Conservation (phyloP, 92 coral and sea anemone species). For the Umimayanthus chanpuru region DNA sequence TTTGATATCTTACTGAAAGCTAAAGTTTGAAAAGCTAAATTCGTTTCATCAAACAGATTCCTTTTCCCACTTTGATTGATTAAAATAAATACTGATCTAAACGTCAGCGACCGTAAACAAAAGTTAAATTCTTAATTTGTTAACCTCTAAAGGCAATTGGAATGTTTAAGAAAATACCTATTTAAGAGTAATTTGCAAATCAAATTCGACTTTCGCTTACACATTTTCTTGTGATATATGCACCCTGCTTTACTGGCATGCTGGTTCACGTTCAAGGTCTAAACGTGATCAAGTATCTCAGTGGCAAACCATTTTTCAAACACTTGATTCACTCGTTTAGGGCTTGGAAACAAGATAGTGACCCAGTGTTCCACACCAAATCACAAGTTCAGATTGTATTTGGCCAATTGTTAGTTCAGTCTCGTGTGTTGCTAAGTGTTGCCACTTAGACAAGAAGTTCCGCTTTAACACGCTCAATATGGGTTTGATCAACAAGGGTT, state of each 20-base stretch:
- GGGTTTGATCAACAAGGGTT: no score
- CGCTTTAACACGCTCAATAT: background rate
- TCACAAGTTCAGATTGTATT: slow-evolving; percentile 10
- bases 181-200: no score
- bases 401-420: background rate
- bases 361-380: background rate
- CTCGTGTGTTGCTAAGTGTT: background rate
- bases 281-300: no score
- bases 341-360: background rate
- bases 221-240: background rate
- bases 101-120: slow-evolving; percentile 7
- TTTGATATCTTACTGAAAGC: background rate
- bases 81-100: slow-evolving; percentile 21
- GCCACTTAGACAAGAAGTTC: background rate
- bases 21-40: background rate
- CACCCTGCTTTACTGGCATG: background rate
- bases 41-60: background rate
- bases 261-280: no score
- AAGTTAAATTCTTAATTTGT: background rate
- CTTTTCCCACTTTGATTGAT: background rate
- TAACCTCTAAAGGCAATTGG: slow-evolving; percentile 11
- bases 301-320: background rate
- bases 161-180: slow-evolving; percentile 12
- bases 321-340: background rate
- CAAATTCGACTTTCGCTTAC: background rate